Conservation (phyloP, 2,113 vertebrate genomes). For the Crotalus helleri region DNA sequence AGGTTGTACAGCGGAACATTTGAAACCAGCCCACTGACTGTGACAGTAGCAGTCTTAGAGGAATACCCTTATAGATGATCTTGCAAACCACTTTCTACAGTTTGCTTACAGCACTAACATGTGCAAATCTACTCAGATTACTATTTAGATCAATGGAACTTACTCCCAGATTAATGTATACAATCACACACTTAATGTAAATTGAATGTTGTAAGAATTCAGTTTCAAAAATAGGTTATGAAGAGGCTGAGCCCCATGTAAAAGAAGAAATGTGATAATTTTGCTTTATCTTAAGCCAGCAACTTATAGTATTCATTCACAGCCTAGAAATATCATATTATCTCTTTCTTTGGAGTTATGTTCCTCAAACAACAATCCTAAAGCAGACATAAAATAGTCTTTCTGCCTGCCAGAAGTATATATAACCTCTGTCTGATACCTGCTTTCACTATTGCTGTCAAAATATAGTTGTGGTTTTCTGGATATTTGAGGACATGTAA, state of each 20-base stretch:
- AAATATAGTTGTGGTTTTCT: not conserved
- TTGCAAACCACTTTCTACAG: not conserved
- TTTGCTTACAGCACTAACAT: not conserved
- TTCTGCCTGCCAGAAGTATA: too few species aligned
- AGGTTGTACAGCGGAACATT: not conserved
- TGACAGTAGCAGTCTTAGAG: not conserved
- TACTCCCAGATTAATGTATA: not conserved
- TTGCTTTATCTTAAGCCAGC: not conserved
- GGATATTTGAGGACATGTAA: not conserved
- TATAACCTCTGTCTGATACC: not conserved
- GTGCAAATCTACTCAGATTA: not conserved
- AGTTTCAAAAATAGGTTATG: not conserved
- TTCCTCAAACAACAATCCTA: not conserved
- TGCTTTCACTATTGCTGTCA: not conserved
- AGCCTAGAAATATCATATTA: not conserved
- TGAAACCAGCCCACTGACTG: not conserved
- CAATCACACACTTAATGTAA: not conserved
- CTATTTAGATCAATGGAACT: not conserved
- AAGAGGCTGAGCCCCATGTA: not conserved
- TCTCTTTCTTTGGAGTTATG: not conserved
- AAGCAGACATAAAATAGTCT: not conserved
- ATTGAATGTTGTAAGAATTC: not conserved
- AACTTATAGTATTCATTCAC: not conserved
- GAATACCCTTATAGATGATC: not conserved
- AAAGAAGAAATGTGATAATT: not conserved